Evolutionary conservation across 2,888 invertebrate species (phyloP).

Genomic region (Diabrotica balteata): DNA sequence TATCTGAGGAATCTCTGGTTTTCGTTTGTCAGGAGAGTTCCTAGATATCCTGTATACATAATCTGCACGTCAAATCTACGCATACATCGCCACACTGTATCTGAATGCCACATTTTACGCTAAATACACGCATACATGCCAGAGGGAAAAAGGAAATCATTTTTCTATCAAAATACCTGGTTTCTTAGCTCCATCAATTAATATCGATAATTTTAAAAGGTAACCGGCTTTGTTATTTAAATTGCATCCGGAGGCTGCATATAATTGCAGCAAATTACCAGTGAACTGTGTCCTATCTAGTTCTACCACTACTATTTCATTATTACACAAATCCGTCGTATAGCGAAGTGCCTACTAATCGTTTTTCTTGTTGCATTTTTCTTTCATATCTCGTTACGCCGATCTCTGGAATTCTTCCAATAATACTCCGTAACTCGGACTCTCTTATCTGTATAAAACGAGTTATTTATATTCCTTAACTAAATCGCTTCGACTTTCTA

Average conservation of each 20-base stretch:
- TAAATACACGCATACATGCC: too few species aligned
- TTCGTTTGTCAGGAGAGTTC: too few species aligned
- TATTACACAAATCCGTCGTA: constrained; percentile 19
- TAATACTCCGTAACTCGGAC: constrained; percentile 20
- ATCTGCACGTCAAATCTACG: too few species aligned
- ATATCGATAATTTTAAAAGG: too few species aligned
- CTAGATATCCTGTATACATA: too few species aligned
- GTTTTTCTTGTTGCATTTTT: constrained; percentile 18
- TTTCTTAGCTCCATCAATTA: too few species aligned
- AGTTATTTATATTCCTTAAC: constrained; percentile 30
- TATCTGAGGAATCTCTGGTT: too few species aligned
- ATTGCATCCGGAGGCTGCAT: neutral
- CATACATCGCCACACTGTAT: too few species aligned
- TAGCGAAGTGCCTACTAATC: constrained; percentile 1
- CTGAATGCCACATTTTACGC: too few species aligned
- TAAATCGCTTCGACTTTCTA: constrained; percentile 29
- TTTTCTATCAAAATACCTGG: too few species aligned
- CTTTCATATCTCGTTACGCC: constrained; percentile 24
- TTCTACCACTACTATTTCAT: constrained; percentile 32
- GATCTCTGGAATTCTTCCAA: constrained; percentile 33
- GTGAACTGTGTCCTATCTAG: constrained; percentile 32
- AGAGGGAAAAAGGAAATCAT: too few species aligned
- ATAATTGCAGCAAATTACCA: constrained; percentile 28
- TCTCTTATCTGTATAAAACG: constrained; percentile 30
- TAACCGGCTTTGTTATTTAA: too few species aligned